Base-by-base conservation (phyloP, 2,888 invertebrate species). In the Tetanocera ferruginea region DNA sequence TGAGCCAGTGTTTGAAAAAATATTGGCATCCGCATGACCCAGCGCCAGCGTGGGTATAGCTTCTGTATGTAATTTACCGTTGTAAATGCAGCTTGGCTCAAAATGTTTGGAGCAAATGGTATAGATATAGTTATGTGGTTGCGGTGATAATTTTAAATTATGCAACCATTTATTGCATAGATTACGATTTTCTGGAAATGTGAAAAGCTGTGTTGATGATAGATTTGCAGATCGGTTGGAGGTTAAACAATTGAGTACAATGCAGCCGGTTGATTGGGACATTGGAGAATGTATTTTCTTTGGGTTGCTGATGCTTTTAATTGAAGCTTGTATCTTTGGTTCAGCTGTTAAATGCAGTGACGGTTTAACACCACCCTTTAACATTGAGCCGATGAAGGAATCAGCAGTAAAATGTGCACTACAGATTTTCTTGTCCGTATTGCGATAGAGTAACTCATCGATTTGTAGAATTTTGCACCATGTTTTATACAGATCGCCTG, bases 11-110 rank as follows among this genome's bases (percentile, higher is more conserved):
- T 86, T 87, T 25, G 81, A 79, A 79, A 86, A 87, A 80, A 85
- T 82, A 67, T 87, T 85, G 34, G 76, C 78, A 71, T 87, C 88
- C 3, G 76, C 78, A 76, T 87, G 87, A 17, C 82, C 84, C 31
- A 87, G 78, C 67, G 83, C 83, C 62, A 85, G 80, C 8, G 88
- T 87, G n/a, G 87, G 87, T 28, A 86, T 81, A 5, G 88, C 87
- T 17, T 87, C 87, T 0, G 79, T 62, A 11, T 83, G 82, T 28
- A 88, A 79, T 62, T 81, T 81, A 8, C 81, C 79, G 34, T 77
- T 70, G 19, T 75, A 74, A 62, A 87, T 83, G 76, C 86, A 85
- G 60, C 77, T 71, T 11, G 80, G 55, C 62, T 85, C 83, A 43
- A 87, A 87, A 62, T 87, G 88, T 57, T 84, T 82, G 52, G 80